Conservation (phyloP, 2,113 vertebrate genomes). For the Aleadryas rufinucha region DNA sequence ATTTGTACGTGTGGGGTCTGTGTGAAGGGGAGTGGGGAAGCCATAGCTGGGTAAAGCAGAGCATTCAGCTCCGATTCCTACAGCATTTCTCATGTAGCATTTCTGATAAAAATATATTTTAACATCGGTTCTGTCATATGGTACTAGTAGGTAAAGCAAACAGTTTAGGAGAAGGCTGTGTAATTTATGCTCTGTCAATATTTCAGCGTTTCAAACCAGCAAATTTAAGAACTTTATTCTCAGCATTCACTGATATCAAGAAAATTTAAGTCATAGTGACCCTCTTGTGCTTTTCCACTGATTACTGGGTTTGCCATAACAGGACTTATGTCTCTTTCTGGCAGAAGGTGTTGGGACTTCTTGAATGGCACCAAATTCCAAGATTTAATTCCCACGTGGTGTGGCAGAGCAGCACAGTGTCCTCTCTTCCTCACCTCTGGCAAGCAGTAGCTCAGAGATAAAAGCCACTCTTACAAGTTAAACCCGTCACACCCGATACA, state of each 20-base stretch:
- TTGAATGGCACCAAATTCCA: not conserved
- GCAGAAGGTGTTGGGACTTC: not conserved
- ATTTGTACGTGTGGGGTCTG: not conserved
- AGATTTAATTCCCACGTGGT: not conserved
- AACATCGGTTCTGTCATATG: not conserved
- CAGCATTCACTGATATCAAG: not conserved
- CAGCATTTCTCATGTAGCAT: fast-evolving
- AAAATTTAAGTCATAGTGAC: not conserved
- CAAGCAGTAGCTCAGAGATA: not conserved
- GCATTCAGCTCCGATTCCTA: not conserved
- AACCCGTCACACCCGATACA: fast-evolving
- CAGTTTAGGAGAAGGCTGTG: not conserved
- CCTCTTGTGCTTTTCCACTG: not conserved
- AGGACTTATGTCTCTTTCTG: not conserved
- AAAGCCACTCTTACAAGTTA: not conserved
- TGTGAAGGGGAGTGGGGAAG: not conserved
- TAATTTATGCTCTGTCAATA: not conserved
- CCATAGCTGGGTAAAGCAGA: fast-evolving
- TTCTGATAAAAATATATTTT: not conserved
- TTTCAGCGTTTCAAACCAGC: not conserved
- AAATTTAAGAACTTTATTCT: not conserved
- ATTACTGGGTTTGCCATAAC: not conserved
- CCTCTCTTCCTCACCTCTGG: not conserved
- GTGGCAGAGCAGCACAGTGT: not conserved
- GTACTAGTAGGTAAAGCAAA: not conserved